Percentiles rank a stretch among this genome's conserved stretches.
Evolutionary conservation across 1,140 invertebrate species (phyloP).

Genomic region (Zaprionus gabonicus): DNA sequence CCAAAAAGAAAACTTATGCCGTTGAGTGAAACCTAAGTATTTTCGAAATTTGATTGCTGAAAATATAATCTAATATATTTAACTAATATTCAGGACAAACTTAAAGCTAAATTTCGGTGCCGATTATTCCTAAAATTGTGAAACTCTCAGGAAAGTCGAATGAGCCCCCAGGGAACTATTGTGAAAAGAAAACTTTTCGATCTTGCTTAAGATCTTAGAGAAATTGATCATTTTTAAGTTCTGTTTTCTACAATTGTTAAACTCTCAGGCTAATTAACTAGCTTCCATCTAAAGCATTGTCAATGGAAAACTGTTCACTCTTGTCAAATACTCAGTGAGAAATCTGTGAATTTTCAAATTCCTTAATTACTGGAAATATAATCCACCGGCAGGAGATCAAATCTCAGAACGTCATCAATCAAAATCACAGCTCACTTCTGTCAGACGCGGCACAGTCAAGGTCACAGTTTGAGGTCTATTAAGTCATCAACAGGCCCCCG

Average conservation of each 20-base stretch:
- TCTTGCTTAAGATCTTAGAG: too few relatives aligned
- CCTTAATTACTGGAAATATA: neutral
- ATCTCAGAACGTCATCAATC: conserved; percentile 44
- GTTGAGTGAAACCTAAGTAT: neutral
- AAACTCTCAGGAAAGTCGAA: too few relatives aligned
- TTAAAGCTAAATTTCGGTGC: too few relatives aligned
- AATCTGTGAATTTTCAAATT: neutral
- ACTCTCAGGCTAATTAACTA: too few relatives aligned
- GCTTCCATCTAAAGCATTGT: too few relatives aligned
- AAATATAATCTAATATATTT: neutral
- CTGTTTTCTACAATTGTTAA: too few relatives aligned
- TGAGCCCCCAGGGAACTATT: too few relatives aligned
- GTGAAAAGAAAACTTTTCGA: too few relatives aligned
- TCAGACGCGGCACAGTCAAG: conserved; percentile 21
- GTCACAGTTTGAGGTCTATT: conserved; percentile 41
- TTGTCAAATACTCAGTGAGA: neutral
- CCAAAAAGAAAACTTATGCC: neutral
- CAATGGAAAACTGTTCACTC: neutral
- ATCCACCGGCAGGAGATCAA: neutral
- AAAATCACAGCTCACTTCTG: conserved; percentile 16
- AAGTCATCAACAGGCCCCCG: conserved; percentile 52
- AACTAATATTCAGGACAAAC: too few relatives aligned
- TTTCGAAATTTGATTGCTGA: neutral
- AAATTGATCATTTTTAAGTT: too few relatives aligned
- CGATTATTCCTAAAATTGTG: too few relatives aligned